Conservation (phyloP, 2,797 vertebrate species). For the Parauchenoglanis ngamensis region DNA sequence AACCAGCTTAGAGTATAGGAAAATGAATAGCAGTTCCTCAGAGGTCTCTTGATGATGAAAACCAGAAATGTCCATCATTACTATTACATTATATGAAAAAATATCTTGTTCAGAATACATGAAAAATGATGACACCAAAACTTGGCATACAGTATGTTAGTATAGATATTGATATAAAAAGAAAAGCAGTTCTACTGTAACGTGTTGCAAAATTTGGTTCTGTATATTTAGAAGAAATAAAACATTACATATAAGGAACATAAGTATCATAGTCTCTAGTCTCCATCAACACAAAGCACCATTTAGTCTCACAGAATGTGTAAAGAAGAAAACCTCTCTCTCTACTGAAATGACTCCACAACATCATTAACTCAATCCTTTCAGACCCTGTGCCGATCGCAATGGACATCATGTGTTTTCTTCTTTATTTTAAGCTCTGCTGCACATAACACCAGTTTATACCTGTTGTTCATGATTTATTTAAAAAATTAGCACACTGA, state of each 20-base stretch:
- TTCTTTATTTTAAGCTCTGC: too few species aligned
- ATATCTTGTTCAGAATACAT: not conserved
- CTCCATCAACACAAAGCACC: not conserved
- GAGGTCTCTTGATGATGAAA: not conserved
- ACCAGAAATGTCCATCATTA: not conserved
- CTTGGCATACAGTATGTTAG: not conserved
- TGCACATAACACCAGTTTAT: too few species aligned
- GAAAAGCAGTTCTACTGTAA: not conserved
- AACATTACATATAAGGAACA: not conserved
- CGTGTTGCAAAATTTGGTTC: not conserved
- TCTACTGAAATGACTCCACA: not conserved
- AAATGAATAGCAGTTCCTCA: not conserved
- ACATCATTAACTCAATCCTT: not conserved
- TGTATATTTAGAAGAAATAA: not conserved
- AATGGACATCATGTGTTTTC: too few species aligned
- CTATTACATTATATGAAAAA: not conserved
- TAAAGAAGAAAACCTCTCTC: not conserved
- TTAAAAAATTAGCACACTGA: too few species aligned
- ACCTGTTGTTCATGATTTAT: too few species aligned
- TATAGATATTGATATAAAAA: not conserved
- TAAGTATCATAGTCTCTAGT: constrained; percentile 14
- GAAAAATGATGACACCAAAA: not conserved
- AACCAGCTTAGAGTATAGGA: not conserved
- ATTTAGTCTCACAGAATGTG: not conserved
- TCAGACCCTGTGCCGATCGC: too few species aligned